Percentiles rank a stretch among this genome's conserved stretches.
Evolutionary conservation across 2,797 vertebrate species (phyloP).

Genomic region (Streptopelia turtur): DNA sequence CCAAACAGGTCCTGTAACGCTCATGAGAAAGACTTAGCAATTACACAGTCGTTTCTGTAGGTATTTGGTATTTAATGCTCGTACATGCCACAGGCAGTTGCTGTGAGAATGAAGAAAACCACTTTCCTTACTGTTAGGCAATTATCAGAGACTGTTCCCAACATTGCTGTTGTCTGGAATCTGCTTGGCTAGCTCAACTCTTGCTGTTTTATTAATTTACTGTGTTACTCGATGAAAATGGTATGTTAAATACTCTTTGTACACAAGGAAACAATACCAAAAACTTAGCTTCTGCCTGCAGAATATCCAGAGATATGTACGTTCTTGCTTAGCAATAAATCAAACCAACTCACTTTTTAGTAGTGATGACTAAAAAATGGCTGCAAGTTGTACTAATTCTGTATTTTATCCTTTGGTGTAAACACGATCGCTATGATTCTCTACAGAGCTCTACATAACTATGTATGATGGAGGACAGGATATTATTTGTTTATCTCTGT

Average conservation of each 20-base stretch:
- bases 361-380: neutral
- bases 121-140: neutral
- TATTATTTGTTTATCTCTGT: neutral
- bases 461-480: neutral
- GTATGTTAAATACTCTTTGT: neutral
- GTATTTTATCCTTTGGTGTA: neutral
- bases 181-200: neutral
- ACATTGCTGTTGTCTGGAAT: neutral
- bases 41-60: neutral
- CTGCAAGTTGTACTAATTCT: neutral
- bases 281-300: neutral
- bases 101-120: neutral
- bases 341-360: neutral
- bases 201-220: neutral
- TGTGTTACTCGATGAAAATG: neutral
- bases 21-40: neutral
- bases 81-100: neutral
- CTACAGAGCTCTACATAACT: neutral
- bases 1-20: neutral
- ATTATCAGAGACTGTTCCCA: neutral
- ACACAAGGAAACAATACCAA: neutral
- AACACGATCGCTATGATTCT: neutral
- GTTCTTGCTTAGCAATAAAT: conserved; percentile 16
- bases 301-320: neutral
- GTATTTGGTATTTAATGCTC: neutral